Percentiles rank a stretch among this genome's conserved stretches.
These are phyloP conservation scores for Chymomyza fuscimana DNA, from an alignment of 2,888 invertebrate genomes.

Conservation along the genomic window DNA sequence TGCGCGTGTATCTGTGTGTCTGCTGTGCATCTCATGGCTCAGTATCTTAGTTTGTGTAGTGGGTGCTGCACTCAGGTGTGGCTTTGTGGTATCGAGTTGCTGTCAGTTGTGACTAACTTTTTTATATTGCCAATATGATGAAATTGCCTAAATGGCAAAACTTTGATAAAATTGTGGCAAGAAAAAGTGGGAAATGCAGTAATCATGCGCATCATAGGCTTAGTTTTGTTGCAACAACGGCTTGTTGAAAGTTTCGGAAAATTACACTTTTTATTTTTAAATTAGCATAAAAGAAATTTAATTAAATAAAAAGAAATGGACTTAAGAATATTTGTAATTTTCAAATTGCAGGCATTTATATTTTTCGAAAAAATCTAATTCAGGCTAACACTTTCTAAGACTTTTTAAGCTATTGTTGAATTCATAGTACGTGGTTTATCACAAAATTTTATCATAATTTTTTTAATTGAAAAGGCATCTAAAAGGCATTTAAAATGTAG, in stretches of 20 bases:
- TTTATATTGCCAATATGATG: background rate
- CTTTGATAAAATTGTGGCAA: background rate
- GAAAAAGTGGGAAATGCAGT: background rate
- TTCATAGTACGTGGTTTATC: too few species aligned
- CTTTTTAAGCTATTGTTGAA: too few species aligned
- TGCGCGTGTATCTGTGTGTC: constrained; percentile 8
- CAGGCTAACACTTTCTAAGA: too few species aligned
- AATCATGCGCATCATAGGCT: background rate
- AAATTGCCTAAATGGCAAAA: background rate
- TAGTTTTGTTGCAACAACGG: background rate
- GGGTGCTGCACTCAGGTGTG: constrained; percentile 40
- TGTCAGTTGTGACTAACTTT: background rate
- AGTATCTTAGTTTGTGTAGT: constrained; percentile 6
- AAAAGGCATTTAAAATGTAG: too few species aligned
- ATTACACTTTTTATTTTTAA: too few species aligned
- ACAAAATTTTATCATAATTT: too few species aligned
- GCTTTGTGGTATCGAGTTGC: constrained; percentile 18
- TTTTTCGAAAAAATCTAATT: too few species aligned
- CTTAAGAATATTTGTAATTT: too few species aligned
- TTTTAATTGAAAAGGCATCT: too few species aligned
- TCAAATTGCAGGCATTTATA: too few species aligned
- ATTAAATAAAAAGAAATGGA: too few species aligned
- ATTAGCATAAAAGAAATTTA: too few species aligned
- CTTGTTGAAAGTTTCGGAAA: background rate
- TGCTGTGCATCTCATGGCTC: constrained; percentile 7